These are phyloP conservation scores for Garra rufa DNA, from an alignment of 2,113 vertebrate species.

Conservation along the genomic window DNA sequence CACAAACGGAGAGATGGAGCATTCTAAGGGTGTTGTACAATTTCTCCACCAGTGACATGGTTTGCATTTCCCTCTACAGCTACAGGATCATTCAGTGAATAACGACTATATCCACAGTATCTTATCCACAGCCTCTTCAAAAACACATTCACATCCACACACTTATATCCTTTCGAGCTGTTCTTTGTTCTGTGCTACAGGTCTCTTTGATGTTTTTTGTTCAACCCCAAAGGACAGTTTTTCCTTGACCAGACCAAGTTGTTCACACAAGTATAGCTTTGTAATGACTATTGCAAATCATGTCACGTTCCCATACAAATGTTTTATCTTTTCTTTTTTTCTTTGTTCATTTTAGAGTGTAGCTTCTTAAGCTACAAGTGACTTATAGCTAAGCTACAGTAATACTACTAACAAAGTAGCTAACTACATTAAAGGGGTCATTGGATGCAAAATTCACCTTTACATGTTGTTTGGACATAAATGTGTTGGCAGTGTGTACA, in stretches of 20 bases:
- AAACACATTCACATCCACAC: not conserved
- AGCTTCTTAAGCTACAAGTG: not conserved
- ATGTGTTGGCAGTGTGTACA: too few relatives aligned
- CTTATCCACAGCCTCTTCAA: not conserved
- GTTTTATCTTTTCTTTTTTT: not conserved
- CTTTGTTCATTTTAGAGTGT: not conserved
- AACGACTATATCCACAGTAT: not conserved
- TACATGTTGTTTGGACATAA: too few relatives aligned
- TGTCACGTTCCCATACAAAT: not conserved
- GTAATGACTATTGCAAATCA: not conserved
- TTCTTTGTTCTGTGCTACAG: not conserved
- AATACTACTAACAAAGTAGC: not conserved
- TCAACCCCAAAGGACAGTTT: not conserved
- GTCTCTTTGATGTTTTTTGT: slow-evolving; percentile 23
- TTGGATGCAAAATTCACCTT: too few relatives aligned
- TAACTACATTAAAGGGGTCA: not conserved
- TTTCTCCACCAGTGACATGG: not conserved
- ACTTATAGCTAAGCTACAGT: not conserved
- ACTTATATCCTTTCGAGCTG: not conserved
- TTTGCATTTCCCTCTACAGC: not conserved
- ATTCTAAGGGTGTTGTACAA: not conserved
- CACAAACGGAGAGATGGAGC: not conserved
- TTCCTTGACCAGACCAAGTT: slow-evolving; percentile 9
- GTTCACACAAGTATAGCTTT: not conserved
- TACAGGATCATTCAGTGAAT: not conserved